phyloP scores from a whole-genome alignment of 2,888 invertebrate species.

The Yponomeuta plumbellus region DNA sequence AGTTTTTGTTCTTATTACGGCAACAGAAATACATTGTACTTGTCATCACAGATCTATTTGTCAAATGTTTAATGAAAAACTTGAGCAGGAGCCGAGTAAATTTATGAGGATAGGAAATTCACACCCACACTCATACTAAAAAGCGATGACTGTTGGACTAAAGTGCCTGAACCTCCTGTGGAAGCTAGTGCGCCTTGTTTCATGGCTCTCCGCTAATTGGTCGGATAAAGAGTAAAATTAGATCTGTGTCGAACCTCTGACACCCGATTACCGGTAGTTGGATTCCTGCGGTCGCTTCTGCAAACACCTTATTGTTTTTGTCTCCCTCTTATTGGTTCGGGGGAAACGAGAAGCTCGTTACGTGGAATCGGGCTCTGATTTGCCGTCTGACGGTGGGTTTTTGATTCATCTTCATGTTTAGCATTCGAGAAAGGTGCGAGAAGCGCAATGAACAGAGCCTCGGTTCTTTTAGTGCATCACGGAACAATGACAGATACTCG shows the following conservation, averaged over 20 bases:
- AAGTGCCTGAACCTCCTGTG: conserved; percentile 2
- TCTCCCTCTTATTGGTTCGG: not conserved
- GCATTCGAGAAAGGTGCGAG: not conserved
- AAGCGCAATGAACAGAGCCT: too few species aligned
- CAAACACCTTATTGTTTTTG: not conserved
- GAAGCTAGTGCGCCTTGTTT: conserved; percentile 33
- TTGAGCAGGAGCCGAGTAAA: too few species aligned
- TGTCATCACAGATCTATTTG: too few species aligned
- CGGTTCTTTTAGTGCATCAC: too few species aligned
- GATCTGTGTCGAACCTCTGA: conserved; percentile 31
- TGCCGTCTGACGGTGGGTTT: not conserved
- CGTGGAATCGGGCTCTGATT: not conserved
- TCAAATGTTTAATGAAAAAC: too few species aligned
- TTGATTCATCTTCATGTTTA: not conserved
- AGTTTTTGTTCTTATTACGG: too few species aligned
- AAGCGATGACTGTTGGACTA: not conserved
- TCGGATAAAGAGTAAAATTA: conserved; percentile 56
- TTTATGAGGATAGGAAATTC: too few species aligned
- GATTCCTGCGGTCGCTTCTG: not conserved
- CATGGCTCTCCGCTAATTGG: conserved; percentile 46
- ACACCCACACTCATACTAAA: not conserved
- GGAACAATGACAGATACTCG: too few species aligned
- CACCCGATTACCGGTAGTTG: not conserved
- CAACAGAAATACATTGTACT: too few species aligned
- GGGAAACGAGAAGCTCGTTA: not conserved